Base-by-base conservation (phyloP, 2,797 vertebrate genomes). In the Gallinago solitaria region DNA sequence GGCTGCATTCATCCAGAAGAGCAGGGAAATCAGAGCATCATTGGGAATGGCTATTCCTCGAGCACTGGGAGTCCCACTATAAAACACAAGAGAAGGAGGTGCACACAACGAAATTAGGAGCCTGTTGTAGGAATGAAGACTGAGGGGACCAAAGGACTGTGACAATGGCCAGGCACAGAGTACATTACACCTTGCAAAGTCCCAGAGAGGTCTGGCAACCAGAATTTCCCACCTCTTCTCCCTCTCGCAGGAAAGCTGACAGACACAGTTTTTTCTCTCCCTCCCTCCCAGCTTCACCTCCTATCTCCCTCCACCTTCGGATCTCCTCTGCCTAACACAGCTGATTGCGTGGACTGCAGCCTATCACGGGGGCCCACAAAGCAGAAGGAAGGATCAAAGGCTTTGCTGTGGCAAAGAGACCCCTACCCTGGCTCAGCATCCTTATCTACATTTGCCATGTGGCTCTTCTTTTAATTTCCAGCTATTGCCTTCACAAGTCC, bases 21-120 rank as follows among this genome's bases (percentile, higher is more conserved):
- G 20, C 60, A 86, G 12, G 69, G 57, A 53, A 90, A 88, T 3
- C 27, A 90, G 39, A 56, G 11, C 0, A 0, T 17, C 4, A 1
- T 2, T 48, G 23, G 16, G 15, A 60, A 35, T 43, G 21, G 56
- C 17, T 54, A 17, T 56, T 63, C 56, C 1, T 3, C 53, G 18
- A 83, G 11, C 18, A 28, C 0, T 37, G 39, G n/a, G 25, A 70
- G 30, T 9, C 32, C 45, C 3, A 23, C 20, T 43, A 17, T 51
- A 68, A 91, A 95, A 68, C 43, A 50, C 3, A 4, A 48, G 60
- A 83, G 74, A 70, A 43, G 41, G 23, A 12, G 10, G 8, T 28
- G 27, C 25, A 60, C 9, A 15, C 28, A n/a, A n/a, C n/a, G 30
- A 82, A 76, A 60, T 41, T 32, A 86, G 53, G 8, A 90, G 18